Evolutionary conservation across 2,797 vertebrate species (phyloP), one percentile per base, ranked within the genome.

Genomic region (Danio tinwini): DNA sequence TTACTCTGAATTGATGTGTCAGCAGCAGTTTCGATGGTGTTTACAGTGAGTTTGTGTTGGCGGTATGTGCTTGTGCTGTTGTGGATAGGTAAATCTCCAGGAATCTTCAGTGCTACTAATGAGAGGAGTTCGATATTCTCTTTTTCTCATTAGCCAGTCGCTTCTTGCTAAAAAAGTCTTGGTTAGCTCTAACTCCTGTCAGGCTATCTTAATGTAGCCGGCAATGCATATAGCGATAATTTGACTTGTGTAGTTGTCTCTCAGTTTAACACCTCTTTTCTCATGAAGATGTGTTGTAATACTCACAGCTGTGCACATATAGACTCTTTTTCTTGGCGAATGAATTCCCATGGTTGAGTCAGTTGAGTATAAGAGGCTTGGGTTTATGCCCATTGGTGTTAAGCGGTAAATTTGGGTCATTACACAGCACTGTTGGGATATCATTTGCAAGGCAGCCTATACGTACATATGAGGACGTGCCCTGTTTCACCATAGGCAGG

Each of bases 91-190:
- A 78, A 81, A 74, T 76, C 84, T 83, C 83, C 85, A 87, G 88
- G 87, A 90, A 89, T 83, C 75, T 78, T 80, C 83, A 76, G 78
- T 52, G 81, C 45, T 29, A 29, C 67, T 91, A 85, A 89, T 85
- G 90, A 88, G 68, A 62, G 82, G 84, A 63, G 74, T 72, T 47
- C 45, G 39, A 58, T 56, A 45, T 70, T 55, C 39, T 71, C 45
- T 62, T 53, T 85, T 80, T 80, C 76, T 84, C 74, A 82, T 80
- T 84, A 83, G 84, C 82, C 74, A 75, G 83, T 79, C 64, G 63
- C 67, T 83, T 74, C 65, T 74, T 83, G 75, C 74, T 82, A 80
- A 78, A 87, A 79, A 81, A 65, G 72, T 85, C 82, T 84, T 50
- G 14, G 42, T 67, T 59, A 59, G 17, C 7, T 52, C 29, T 81